Evolutionary conservation across 2,888 invertebrate genomes (phyloP).

Genomic region (Keiferia lycopersicella): DNA sequence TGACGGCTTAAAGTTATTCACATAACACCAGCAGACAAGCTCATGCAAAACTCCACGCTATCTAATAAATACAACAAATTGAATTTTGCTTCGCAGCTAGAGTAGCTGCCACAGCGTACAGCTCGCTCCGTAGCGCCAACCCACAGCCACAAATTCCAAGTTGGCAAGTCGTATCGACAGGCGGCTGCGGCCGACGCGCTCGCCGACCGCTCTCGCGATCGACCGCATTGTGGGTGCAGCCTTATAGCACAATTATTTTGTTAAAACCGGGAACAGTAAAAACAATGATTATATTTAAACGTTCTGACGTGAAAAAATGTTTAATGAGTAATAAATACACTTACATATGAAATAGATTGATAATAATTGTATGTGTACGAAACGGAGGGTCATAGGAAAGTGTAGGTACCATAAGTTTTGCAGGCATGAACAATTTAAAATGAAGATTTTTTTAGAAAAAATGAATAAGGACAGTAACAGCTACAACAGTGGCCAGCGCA

Average conservation of each 20-base stretch:
- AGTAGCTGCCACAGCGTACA: neutral
- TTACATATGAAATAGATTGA: too few relatives aligned
- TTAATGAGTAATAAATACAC: too few relatives aligned
- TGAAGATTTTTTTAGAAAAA: too few relatives aligned
- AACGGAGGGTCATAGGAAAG: too few relatives aligned
- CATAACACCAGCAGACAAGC: slow-evolving; percentile 12
- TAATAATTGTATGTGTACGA: too few relatives aligned
- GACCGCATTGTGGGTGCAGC: neutral
- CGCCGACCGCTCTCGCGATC: neutral
- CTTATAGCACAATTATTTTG: neutral
- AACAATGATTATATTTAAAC: neutral
- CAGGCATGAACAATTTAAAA: too few relatives aligned
- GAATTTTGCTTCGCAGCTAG: neutral
- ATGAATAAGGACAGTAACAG: too few relatives aligned
- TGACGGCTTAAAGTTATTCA: too few relatives aligned
- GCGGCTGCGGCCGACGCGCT: neutral
- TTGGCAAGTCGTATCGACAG: slow-evolving; percentile 5
- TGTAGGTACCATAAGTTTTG: too few relatives aligned
- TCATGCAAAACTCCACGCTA: neutral
- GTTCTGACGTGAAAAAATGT: too few relatives aligned
- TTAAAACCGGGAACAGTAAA: neutral
- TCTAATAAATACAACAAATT: neutral
- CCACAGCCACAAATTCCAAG: neutral
- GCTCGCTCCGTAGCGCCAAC: neutral
- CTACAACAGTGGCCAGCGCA: too few relatives aligned